phyloP scores from a whole-genome alignment of 2,113 vertebrate genomes.

The Ramphastos sulfuratus region DNA sequence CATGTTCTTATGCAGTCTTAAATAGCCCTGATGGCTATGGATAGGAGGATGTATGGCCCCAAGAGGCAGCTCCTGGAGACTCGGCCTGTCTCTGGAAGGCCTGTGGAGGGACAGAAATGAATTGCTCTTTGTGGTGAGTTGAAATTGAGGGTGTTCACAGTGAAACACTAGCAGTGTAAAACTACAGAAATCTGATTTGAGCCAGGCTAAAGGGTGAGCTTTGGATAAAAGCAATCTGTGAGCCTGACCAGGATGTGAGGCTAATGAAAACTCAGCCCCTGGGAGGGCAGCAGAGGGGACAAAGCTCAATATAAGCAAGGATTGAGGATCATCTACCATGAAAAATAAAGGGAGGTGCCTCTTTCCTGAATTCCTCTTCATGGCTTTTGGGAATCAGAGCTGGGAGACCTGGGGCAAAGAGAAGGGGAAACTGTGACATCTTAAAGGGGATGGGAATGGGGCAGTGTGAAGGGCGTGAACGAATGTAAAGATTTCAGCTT shows the following conservation, averaged over 20 bases:
- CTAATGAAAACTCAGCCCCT: background rate
- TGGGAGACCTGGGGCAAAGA: background rate
- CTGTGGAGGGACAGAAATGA: background rate
- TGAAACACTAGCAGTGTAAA: slow-evolving; percentile 43
- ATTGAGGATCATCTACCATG: background rate
- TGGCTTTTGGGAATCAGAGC: background rate
- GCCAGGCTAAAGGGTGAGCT: background rate
- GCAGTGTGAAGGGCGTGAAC: background rate
- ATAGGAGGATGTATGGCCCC: background rate
- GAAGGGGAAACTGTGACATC: background rate
- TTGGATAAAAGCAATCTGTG: background rate
- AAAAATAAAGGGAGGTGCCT: background rate
- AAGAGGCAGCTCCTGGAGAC: background rate
- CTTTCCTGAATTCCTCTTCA: background rate
- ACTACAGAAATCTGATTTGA: slow-evolving; percentile 20
- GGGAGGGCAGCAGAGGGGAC: background rate
- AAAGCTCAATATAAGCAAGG: background rate
- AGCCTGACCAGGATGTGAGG: background rate
- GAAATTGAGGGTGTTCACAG: background rate
- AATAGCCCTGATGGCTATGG: background rate
- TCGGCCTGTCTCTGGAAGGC: background rate
- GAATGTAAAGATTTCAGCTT: background rate
- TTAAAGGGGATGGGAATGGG: background rate
- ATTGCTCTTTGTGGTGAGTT: slow-evolving; percentile 35
- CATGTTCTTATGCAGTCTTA: background rate